Base-by-base conservation (phyloP, 2,888 invertebrate species). In the Phalangium opilio region DNA sequence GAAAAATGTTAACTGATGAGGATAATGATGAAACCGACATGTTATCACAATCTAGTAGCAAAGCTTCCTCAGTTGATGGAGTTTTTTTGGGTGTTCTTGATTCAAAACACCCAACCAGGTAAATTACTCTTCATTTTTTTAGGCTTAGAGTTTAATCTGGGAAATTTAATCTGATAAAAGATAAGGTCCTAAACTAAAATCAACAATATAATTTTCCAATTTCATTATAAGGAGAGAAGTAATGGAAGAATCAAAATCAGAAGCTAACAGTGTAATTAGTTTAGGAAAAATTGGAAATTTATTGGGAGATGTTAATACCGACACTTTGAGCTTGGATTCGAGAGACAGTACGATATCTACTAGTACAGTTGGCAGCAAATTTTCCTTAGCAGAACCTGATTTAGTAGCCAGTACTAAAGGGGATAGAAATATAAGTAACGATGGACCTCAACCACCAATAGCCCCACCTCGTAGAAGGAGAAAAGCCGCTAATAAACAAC, bases 381-480 rank as follows among this genome's bases (percentile, higher is more conserved):
- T 15, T 19, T 32, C 11, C 21, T 33, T 48, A 15, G 49, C 54
- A 63, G 89, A 89, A 67, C 90, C 90, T 2, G 90, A 91, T 69
- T 85, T 90, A 61, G 86, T 90, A 58, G 85, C 86, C 49, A 90
- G 89, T 69, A 85, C 89, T 53, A 90, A 89, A 53, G 57, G 49
- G 4, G 20, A 45, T 15, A 38, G 53, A 43, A 27, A 27, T 27
- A 59, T 61, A 39, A 8, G 45, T 33, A 56, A 58, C 63, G 66
- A 47, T 63, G 64, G 61, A 45, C 80, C 81, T 63, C 66, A 47
- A 63, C 64, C 61, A 44, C 80, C 81, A 3, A 70, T 82, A 35
- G 78, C 86, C 46, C 87, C 87, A 50, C 87, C 87, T 1, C 68
- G 87, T 54, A 74, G 77, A 59, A 84, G 81, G 66, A 80, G 83